Evolutionary conservation across 2,797 vertebrate genomes (phyloP), one percentile per base, ranked within the genome.

Genomic region (Gymnoscopelus braueri): DNA sequence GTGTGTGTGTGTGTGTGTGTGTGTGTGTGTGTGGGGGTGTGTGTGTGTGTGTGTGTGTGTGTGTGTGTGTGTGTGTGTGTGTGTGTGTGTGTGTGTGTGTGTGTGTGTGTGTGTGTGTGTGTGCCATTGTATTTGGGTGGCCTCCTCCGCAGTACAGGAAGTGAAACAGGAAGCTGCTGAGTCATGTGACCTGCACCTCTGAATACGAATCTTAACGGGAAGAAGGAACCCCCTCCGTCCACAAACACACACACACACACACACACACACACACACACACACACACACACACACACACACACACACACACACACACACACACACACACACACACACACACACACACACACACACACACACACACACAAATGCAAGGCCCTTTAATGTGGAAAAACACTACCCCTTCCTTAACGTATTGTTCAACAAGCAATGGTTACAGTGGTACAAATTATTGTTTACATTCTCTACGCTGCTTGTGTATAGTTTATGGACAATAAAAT

Each of bases 151-250:
- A 2, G 53, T 53, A 74, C 81, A 87, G 90, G 90, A 91, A 85
- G 84, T 78, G 78, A 84, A 81, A 88, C 71, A 84, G 88, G 88
- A 92, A 91, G 83, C 48, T 10, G 35, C 52, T 5, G 3, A 24
- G 74, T 83, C 84, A 89, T 3, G 67, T 91, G 90, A 88, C 69
- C 65, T 48, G 54, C 13, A 35, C 44, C 9, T 66, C 14, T 77
- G 67, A 84, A 78, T 74, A 66, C 54, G 51, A 2, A 64, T 74
- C 39, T 63, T 57, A 47, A 82, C 72, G 83, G 79, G 81, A 88
- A 87, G 69, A 71, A 63, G 65, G 51, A 68, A 80, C 73, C 50
- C 75, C 69, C 76, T 7, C 50, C 29, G n/a, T 15, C 12, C 29
- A 44, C 14, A 50, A 7, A 12, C 44, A 14, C 44, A 63, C 35